These are phyloP conservation scores for Echinops telfairi DNA, from an alignment of 2,113 vertebrate genomes.

Conservation along the genomic window DNA sequence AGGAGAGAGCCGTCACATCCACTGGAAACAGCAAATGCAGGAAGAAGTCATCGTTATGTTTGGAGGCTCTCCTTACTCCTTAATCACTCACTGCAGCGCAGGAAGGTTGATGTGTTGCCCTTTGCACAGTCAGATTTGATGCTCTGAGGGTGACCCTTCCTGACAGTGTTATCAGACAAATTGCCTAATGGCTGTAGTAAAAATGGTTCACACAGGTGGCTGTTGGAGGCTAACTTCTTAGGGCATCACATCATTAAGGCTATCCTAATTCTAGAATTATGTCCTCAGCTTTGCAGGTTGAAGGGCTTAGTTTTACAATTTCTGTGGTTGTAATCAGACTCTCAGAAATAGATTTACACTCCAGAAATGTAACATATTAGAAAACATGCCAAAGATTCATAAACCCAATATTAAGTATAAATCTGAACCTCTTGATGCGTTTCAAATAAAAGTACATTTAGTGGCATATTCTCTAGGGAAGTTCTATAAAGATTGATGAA, in stretches of 20 bases:
- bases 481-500: neutral
- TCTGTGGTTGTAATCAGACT: neutral
- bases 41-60: neutral
- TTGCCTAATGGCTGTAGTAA: neutral
- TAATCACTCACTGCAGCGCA: neutral
- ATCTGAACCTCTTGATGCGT: conserved; percentile 26
- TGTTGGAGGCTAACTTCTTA: neutral
- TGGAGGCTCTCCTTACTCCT: neutral
- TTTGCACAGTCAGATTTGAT: conserved; percentile 8
- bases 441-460: conserved; percentile 32
- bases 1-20: neutral
- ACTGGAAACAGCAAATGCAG: conserved; percentile 38
- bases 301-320: neutral
- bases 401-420: conserved; percentile 15
- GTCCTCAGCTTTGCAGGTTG: neutral
- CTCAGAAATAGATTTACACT: neutral
- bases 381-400: neutral
- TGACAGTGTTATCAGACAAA: conserved; percentile 35
- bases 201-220: neutral
- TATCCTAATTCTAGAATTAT: neutral
- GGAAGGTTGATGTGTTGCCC: neutral
- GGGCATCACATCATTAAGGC: neutral
- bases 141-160: conserved; percentile 9
- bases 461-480: neutral
- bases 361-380: neutral